Evolutionary conservation across 2,113 vertebrate genomes (phyloP), one percentile per base, ranked within the genome.

Genomic region (Strix uralensis): DNA sequence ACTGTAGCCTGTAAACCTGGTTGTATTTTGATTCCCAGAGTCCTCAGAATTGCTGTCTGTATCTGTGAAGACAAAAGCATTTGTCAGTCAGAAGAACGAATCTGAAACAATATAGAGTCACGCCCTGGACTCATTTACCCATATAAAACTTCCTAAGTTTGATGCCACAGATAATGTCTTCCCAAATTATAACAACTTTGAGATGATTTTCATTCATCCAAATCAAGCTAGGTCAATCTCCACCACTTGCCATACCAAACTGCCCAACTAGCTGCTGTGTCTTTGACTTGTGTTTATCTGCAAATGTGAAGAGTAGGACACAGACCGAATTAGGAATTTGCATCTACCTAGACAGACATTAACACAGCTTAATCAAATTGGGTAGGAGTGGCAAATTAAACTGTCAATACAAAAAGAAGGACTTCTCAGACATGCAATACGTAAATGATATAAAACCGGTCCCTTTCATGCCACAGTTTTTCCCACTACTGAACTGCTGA

Each of bases 21-120:
- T 74, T 34, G 97, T 66, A 13, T 96, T 95, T 83, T 98, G 98
- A 83, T 98, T 98, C 55, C 98, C 97, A 67, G 98, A 98, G 94
- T 99, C 98, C 72, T 99, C 99, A 47, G 99, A 99, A 96, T 99
- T 99, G 97, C 99, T 99, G 97, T 99, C 99, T 36, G 99, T 98
- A 63, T 99, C 99, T 99, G 69, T 30, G 61, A 36, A 92, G 84
- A 96, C 73, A 95, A 88, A 88, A 30, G 44, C 4, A 84, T 32
- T 71, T 46, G 65, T 74, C 72, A 79, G 52, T 73, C 85, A 59
- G 51, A 82, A 81, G 49, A 73, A 75, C 0, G 0, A 54, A 69
- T 17, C 34, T 49, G 59, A 55, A 82, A 69, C 54, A 63, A 38
- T 1, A 32, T 3, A 36, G 2, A 36, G 55, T 67, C 42, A 83